Conservation (phyloP, 2,888 invertebrate genomes). For the Tenthredo scrophulariae region DNA sequence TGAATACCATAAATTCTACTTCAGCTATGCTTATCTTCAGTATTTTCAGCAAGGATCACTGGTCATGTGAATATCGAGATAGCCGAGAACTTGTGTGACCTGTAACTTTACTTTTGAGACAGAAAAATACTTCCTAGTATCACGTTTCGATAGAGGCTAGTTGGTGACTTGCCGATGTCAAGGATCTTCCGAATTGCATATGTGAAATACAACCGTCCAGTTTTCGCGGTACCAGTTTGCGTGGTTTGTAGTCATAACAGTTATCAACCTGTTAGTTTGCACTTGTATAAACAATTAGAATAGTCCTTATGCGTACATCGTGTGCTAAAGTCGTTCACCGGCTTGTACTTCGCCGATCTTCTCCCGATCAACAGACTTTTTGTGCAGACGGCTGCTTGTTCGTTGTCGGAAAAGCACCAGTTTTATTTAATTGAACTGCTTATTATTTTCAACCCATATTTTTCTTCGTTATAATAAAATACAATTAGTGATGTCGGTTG, state of each 20-base stretch:
- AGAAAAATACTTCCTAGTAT: neutral
- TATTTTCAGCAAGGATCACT: neutral
- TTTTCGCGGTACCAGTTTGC: neutral
- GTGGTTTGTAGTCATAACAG: neutral
- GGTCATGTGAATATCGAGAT: too few species aligned
- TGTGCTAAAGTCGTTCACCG: neutral
- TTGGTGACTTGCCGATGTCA: neutral
- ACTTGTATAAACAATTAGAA: constrained; percentile 2
- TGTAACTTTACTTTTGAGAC: neutral
- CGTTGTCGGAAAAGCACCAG: neutral
- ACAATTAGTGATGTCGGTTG: neutral
- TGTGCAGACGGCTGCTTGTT: neutral
- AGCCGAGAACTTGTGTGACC: too few species aligned
- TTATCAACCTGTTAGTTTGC: neutral
- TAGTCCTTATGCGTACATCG: neutral
- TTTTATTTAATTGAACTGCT: neutral
- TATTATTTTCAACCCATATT: neutral
- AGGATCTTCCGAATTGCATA: neutral
- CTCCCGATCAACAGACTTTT: neutral
- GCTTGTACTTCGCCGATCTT: neutral
- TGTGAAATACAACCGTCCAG: neutral
- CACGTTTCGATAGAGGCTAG: neutral
- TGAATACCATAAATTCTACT: neutral
- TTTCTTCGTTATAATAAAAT: neutral
- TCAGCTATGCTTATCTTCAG: neutral